Conservation (phyloP, 2,888 invertebrate species). For the Drosophila glabriapex region DNA sequence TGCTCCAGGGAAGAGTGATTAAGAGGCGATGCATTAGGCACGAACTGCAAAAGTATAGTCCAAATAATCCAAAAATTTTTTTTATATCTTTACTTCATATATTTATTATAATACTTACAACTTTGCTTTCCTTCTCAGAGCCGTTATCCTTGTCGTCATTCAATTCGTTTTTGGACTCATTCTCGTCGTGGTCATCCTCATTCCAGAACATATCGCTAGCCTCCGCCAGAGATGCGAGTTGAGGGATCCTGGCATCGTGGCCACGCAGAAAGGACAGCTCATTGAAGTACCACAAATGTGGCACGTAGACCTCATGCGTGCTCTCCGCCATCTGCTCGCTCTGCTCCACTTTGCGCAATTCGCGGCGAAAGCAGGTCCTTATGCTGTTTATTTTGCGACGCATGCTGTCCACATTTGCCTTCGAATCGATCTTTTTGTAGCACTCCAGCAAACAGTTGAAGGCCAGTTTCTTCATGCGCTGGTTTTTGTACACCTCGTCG, state of each 20-base stretch:
- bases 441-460: slow-evolving; percentile 24
- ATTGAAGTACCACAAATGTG: slow-evolving; percentile 51
- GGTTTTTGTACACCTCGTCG: slow-evolving; percentile 41
- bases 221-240: background rate
- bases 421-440: slow-evolving; percentile 40
- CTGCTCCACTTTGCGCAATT: slow-evolving; percentile 52
- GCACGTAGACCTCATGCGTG: slow-evolving; percentile 32
- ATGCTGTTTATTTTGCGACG: slow-evolving; percentile 48
- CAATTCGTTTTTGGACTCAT: background rate
- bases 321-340: slow-evolving; percentile 22
- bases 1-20: background rate
- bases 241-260: background rate
- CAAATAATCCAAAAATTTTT: background rate
- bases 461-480: slow-evolving; percentile 5
- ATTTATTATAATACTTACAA: slow-evolving; percentile 2
- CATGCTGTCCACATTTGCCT: slow-evolving; percentile 47
- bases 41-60: slow-evolving; percentile 15
- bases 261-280: slow-evolving; percentile 39
- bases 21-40: background rate
- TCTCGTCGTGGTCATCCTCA: background rate
- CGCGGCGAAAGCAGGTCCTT: slow-evolving; percentile 51
- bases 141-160: slow-evolving; percentile 2
- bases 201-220: slow-evolving; percentile 2
- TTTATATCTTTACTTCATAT: background rate
- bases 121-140: slow-evolving; percentile 23